Percentiles rank a stretch among this genome's conserved stretches.
phyloP scores from a whole-genome alignment of 2,888 invertebrate species.

The Noctuana brunneofusca region DNA sequence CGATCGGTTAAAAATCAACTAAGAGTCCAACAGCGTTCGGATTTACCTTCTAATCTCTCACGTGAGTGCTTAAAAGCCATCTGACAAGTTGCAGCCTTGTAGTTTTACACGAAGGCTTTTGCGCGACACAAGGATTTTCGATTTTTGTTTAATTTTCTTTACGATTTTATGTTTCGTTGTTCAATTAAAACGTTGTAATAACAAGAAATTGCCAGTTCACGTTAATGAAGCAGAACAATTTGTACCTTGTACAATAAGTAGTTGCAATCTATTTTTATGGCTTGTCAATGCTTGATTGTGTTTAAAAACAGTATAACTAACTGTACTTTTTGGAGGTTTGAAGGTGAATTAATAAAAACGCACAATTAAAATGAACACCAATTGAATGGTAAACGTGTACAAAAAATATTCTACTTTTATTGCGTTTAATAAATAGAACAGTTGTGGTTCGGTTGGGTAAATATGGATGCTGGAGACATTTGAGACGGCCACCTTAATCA shows the following conservation, averaged over 20 bases:
- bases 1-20: background rate
- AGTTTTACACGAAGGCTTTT: background rate
- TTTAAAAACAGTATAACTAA: background rate
- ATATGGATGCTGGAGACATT: too few relatives aligned
- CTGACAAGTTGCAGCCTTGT: background rate
- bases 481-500: too few relatives aligned
- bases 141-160: background rate
- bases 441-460: too few relatives aligned
- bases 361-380: background rate
- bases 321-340: background rate
- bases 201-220: background rate
- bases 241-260: slow-evolving; percentile 1
- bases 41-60: background rate
- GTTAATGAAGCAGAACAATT: background rate
- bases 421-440: too few relatives aligned
- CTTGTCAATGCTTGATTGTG: background rate
- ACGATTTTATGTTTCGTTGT: background rate
- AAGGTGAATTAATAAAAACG: slow-evolving; percentile 1
- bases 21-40: background rate
- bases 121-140: background rate
- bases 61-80: background rate
- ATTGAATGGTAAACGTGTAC: background rate
- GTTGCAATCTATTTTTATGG: background rate
- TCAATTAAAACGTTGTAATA: background rate
- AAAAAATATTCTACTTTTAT: background rate